Percentiles rank a stretch among this genome's conserved stretches.
Conservation (phyloP, 1,140 invertebrate species). For the Drosophila bipectinata region DNA sequence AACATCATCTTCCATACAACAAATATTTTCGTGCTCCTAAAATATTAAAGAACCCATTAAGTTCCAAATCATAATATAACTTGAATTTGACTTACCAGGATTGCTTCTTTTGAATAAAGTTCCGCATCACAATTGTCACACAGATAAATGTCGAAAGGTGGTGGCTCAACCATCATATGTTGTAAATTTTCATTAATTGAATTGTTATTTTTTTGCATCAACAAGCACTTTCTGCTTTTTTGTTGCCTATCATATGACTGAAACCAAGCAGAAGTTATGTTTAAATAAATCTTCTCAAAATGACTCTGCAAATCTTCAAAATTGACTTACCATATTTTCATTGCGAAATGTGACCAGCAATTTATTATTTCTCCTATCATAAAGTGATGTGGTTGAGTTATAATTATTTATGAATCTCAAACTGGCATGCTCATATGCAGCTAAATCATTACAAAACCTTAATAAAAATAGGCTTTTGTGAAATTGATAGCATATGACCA, state of each 20-base stretch:
- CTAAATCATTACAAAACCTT: slow-evolving; percentile 88
- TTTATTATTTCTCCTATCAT: slow-evolving; percentile 87
- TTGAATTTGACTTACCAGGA: slow-evolving; percentile 84
- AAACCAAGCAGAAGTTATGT: slow-evolving; percentile 5
- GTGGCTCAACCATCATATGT: slow-evolving; percentile 85
- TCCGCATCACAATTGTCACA: slow-evolving; percentile 90
- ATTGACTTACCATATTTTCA: slow-evolving; percentile 87
- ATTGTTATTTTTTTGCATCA: slow-evolving; percentile 74
- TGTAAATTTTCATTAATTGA: slow-evolving; percentile 76
- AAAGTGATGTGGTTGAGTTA: slow-evolving; percentile 90
- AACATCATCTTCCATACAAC: slow-evolving; percentile 81
- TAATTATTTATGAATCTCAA: slow-evolving; percentile 89
- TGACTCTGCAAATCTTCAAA: not conserved
- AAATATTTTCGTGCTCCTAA: slow-evolving; percentile 86
- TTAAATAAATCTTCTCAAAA: not conserved
- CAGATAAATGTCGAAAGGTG: slow-evolving; percentile 88
- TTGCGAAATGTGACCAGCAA: slow-evolving; percentile 90
- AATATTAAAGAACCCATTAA: slow-evolving; percentile 20
- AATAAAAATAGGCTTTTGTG: slow-evolving; percentile 89
- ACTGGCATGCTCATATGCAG: slow-evolving; percentile 87
- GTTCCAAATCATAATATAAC: not conserved
- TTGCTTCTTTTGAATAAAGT: slow-evolving; percentile 85
- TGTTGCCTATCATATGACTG: slow-evolving; percentile 80
- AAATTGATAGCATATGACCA: slow-evolving; percentile 89
- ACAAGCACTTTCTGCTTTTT: slow-evolving; percentile 73